Evolutionary conservation across 2,888 invertebrate genomes (phyloP).

Genomic region (Epirrhoe tristata): DNA sequence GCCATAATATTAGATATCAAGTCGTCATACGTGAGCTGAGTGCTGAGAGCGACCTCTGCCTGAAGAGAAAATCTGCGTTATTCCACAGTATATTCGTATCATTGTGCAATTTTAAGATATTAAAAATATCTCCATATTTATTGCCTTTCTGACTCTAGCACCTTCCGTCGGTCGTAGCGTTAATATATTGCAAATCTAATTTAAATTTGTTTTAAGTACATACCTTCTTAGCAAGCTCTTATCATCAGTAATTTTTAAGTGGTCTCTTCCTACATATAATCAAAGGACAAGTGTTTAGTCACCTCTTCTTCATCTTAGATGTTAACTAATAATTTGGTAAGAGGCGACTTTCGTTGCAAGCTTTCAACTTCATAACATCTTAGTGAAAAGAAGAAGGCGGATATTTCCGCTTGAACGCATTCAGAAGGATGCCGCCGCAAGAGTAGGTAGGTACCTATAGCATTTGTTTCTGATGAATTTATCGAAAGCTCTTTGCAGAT

Average conservation of each 20-base stretch:
- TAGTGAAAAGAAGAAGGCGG: constrained; percentile 58
- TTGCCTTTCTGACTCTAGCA: constrained; percentile 5
- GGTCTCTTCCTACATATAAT: background rate
- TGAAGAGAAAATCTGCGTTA: constrained; percentile 52
- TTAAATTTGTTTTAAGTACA: background rate
- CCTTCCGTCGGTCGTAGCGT: background rate
- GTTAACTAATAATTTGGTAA: constrained; percentile 13
- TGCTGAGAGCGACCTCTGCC: constrained; percentile 46
- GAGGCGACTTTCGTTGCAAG: constrained; percentile 33
- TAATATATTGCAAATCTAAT: background rate
- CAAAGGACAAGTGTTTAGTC: background rate
- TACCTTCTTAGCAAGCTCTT: no score
- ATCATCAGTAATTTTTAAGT: no score
- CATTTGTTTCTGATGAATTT: background rate
- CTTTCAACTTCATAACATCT: constrained; percentile 49
- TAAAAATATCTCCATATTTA: constrained; percentile 19
- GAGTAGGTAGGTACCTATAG: constrained; percentile 8
- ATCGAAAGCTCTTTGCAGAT: background rate
- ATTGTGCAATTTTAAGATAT: constrained; percentile 20
- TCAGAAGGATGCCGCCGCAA: constrained; percentile 54
- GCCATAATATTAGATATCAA: constrained; percentile 65
- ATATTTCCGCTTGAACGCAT: constrained; percentile 64
- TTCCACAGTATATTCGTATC: constrained; percentile 34
- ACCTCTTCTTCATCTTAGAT: background rate
- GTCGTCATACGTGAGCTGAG: constrained; percentile 58